These are phyloP conservation scores for Mormyrops attenuatus DNA, from an alignment of 2,797 vertebrate genomes.

Conservation along the genomic window DNA sequence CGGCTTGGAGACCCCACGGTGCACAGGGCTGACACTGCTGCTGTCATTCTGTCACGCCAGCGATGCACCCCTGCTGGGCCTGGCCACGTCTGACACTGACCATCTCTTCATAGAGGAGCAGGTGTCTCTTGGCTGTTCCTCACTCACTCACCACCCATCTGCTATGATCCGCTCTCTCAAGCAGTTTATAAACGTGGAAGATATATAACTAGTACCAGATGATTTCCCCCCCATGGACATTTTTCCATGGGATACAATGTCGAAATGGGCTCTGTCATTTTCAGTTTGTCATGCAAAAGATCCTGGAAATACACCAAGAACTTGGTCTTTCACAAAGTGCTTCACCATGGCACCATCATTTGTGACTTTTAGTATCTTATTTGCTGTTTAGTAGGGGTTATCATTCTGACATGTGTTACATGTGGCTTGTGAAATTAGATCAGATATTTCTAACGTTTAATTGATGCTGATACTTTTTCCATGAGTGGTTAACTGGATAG, in stretches of 20 bases:
- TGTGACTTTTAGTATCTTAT: background rate
- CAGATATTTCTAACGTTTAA: background rate
- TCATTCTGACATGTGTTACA: background rate
- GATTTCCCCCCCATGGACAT: background rate
- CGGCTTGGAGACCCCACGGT: slow-evolving; percentile 64
- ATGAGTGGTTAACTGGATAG: background rate
- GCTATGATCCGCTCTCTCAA: background rate
- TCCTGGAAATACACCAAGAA: background rate
- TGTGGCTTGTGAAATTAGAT: background rate
- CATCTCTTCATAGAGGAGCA: slow-evolving; percentile 82
- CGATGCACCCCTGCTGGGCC: slow-evolving; percentile 72
- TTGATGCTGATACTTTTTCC: background rate
- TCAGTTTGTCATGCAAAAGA: background rate
- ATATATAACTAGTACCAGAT: background rate
- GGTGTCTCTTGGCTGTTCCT: slow-evolving; percentile 48
- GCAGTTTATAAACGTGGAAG: background rate
- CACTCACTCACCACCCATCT: background rate
- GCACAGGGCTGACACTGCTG: slow-evolving; percentile 70
- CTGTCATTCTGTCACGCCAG: slow-evolving; percentile 72
- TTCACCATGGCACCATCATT: background rate
- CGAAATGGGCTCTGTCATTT: background rate
- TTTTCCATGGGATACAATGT: background rate
- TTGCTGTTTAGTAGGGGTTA: background rate
- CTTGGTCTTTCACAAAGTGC: background rate
- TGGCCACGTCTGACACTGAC: slow-evolving; percentile 65